Conservation (phyloP, 2,888 invertebrate genomes). For the Miltochrista miniata region DNA sequence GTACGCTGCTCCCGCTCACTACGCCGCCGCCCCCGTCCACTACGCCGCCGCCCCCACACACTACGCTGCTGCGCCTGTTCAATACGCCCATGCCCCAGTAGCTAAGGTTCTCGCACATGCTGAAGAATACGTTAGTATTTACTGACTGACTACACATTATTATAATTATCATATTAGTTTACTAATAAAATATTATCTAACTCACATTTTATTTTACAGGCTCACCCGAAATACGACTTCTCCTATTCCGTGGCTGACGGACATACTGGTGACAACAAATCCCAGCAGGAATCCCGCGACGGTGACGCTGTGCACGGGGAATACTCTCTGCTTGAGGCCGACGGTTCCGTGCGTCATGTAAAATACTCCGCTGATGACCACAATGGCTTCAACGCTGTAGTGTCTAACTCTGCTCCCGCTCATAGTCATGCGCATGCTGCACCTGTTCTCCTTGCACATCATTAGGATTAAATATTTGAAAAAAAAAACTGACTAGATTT, state of each 20-base stretch:
- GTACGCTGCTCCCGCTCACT: slow-evolving; percentile 3
- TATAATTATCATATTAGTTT: no score
- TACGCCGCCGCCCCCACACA: slow-evolving; percentile 47
- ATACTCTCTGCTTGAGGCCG: slow-evolving; percentile 73
- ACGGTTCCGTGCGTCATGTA: slow-evolving; percentile 80
- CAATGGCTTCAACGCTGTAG: slow-evolving; percentile 76
- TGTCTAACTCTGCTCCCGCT: slow-evolving; percentile 65
- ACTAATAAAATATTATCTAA: no score
- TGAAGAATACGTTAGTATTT: slow-evolving; percentile 62
- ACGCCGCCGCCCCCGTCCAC: slow-evolving; percentile 39
- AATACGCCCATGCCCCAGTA: slow-evolving; percentile 38
- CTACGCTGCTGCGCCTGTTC: slow-evolving; percentile 45
- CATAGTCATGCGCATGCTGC: slow-evolving; percentile 47
- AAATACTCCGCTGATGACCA: slow-evolving; percentile 82
- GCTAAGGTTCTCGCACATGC: slow-evolving; percentile 41
- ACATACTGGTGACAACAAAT: slow-evolving; percentile 85
- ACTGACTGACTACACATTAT: no score
- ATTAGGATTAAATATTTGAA: slow-evolving; percentile 32
- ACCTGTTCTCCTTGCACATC: slow-evolving; percentile 50
- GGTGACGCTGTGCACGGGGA: slow-evolving; percentile 85
- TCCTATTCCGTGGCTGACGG: slow-evolving; percentile 83
- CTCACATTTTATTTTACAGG: slow-evolving; percentile 46
- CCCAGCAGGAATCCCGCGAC: slow-evolving; percentile 82
- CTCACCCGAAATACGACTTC: slow-evolving; percentile 84
- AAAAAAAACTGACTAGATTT: slow-evolving; percentile 16